Evolutionary conservation across 2,888 invertebrate species (phyloP).

Genomic region (Melinaea marsaeus): DNA sequence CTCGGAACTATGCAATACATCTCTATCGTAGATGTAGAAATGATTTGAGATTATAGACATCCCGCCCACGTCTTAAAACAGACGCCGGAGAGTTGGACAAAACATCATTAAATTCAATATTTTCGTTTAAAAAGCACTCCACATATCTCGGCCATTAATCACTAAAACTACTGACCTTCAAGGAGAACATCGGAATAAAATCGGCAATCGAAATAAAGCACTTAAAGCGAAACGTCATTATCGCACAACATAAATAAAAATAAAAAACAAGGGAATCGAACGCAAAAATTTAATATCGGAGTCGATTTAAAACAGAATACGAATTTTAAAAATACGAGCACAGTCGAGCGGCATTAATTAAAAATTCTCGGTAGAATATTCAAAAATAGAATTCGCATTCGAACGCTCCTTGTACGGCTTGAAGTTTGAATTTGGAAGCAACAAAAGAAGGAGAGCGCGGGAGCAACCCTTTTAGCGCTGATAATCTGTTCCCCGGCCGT

Average conservation of each 20-base stretch:
- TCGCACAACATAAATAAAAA: constrained; percentile 77
- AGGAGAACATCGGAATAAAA: constrained; percentile 76
- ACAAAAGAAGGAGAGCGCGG: constrained; percentile 75
- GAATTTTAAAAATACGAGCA: constrained; percentile 75
- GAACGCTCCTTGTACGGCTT: constrained; percentile 76
- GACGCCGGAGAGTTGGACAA: constrained; percentile 56
- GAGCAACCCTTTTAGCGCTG: constrained; percentile 79
- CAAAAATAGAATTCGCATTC: constrained; percentile 78
- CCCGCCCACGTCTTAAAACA: constrained; percentile 51
- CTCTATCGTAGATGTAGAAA: constrained; percentile 28
- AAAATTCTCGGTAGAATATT: constrained; percentile 79
- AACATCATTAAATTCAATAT: constrained; percentile 77
- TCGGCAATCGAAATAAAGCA: constrained; percentile 78
- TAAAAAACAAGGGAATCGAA: constrained; percentile 68
- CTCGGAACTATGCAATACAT: constrained; percentile 19
- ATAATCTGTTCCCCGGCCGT: constrained; percentile 77
- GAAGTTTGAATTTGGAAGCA: constrained; percentile 77
- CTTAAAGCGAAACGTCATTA: constrained; percentile 78
- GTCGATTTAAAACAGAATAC: constrained; percentile 76
- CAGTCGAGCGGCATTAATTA: constrained; percentile 76
- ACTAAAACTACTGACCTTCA: constrained; percentile 77
- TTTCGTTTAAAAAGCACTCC: constrained; percentile 76
- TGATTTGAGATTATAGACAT: constrained; percentile 39
- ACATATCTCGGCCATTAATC: constrained; percentile 76
- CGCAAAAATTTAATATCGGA: constrained; percentile 77